These are phyloP conservation scores for Aldabrachelys gigantea DNA, from an alignment of 2,113 vertebrate species.

Conservation along the genomic window DNA sequence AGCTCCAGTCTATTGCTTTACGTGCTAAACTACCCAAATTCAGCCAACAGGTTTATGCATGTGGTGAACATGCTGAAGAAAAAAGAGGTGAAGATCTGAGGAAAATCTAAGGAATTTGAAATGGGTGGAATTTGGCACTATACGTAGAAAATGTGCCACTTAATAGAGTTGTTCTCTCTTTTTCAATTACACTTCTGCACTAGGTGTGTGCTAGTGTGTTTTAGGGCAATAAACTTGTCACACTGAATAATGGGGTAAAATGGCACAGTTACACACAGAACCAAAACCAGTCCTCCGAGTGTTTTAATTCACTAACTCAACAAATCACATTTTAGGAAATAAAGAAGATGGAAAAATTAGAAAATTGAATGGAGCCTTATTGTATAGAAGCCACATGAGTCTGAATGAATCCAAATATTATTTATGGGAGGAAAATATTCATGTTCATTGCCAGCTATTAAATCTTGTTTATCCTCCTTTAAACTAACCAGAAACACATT, in stretches of 20 bases:
- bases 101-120: conserved; percentile 22
- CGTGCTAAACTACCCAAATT: conserved; percentile 33
- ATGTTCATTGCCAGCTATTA: conserved; percentile 77
- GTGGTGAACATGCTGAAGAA: conserved; percentile 12
- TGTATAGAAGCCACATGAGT: conserved; percentile 68
- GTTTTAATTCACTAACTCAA: conserved; percentile 78
- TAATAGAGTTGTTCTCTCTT: conserved; percentile 59
- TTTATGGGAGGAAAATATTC: conserved; percentile 45
- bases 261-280: conserved; percentile 72
- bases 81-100: not conserved
- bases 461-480: conserved; percentile 81
- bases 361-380: conserved; percentile 72
- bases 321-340: conserved; percentile 79
- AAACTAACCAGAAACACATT: conserved; percentile 84
- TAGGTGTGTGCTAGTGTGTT: conserved; percentile 76
- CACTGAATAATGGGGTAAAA: conserved; percentile 79
- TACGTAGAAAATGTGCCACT: conserved; percentile 34
- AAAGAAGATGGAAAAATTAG: conserved; percentile 77
- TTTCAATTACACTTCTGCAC: conserved; percentile 65
- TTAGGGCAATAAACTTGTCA: conserved; percentile 82
- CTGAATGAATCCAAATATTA: conserved; percentile 75
- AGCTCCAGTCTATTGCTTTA: conserved; percentile 48
- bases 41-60: conserved; percentile 45
- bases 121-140: conserved; percentile 20
- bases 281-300: conserved; percentile 77